Percentiles rank a stretch among this genome's conserved stretches.
These are phyloP conservation scores for Drosophila sulfurigaster DNA, from an alignment of 1,140 invertebrate species.

Conservation along the genomic window DNA sequence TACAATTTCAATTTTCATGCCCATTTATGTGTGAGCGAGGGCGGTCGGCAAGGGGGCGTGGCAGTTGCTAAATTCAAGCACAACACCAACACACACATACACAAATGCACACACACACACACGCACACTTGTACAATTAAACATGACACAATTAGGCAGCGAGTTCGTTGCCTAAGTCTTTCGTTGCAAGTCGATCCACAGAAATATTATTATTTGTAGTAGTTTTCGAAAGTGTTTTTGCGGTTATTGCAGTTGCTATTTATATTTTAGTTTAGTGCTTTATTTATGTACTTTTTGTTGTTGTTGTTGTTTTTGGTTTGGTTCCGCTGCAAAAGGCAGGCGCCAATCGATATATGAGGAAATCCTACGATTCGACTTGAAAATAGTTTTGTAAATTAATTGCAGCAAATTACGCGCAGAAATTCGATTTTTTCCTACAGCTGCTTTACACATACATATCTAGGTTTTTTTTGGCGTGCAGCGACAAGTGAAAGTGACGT, in stretches of 20 bases:
- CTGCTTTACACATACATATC: not conserved
- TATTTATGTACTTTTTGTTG: too few species aligned
- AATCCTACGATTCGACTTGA: constrained; percentile 38
- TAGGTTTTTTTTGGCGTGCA: constrained; percentile 17
- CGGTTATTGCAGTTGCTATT: not conserved
- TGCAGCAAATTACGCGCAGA: constrained; percentile 43
- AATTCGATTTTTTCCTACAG: constrained; percentile 14
- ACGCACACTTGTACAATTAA: not conserved
- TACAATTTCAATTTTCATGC: constrained; percentile 46
- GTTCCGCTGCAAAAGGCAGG: constrained; percentile 47
- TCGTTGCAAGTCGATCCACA: constrained; percentile 42
- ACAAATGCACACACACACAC: not conserved
- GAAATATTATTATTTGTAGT: constrained; percentile 7
- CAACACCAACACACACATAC: constrained; percentile 1
- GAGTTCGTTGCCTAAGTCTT: constrained; percentile 71
- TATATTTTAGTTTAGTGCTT: not conserved
- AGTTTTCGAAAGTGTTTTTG: constrained; percentile 34
- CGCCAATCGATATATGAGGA: constrained; percentile 49
- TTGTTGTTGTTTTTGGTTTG: constrained; percentile 15
- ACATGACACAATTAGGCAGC: constrained; percentile 34
- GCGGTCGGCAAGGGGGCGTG: constrained; percentile 29
- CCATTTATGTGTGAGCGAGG: constrained; percentile 16
- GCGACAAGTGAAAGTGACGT: constrained; percentile 48
- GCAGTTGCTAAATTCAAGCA: constrained; percentile 34
- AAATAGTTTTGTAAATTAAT: constrained; percentile 49